These are phyloP conservation scores for Megalurothrips usitatus DNA, from an alignment of 2,888 invertebrate genomes.

Conservation along the genomic window DNA sequence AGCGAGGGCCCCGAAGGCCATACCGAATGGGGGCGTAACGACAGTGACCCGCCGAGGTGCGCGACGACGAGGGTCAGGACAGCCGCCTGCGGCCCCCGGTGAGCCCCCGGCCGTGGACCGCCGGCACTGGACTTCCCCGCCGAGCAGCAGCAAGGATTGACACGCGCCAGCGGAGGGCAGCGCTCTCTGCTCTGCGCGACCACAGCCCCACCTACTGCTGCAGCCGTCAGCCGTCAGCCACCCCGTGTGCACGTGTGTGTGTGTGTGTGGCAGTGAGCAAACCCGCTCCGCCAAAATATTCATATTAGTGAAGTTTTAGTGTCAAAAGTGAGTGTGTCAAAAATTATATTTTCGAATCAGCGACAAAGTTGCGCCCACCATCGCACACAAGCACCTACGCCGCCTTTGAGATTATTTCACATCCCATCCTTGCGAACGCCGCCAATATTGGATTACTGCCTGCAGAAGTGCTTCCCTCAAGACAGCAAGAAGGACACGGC, in stretches of 20 bases:
- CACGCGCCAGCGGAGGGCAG: too few relatives aligned
- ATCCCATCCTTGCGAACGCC: too few relatives aligned
- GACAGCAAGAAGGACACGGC: too few relatives aligned
- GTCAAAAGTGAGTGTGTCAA: too few relatives aligned
- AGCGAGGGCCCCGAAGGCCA: neutral
- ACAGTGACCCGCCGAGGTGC: neutral
- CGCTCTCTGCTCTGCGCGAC: too few relatives aligned
- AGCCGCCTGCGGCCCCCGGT: too few relatives aligned
- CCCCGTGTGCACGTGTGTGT: neutral
- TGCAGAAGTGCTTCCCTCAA: neutral
- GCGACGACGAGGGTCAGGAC: neutral
- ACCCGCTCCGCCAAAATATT: neutral
- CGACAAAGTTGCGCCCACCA: too few relatives aligned
- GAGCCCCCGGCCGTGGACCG: neutral
- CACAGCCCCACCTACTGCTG: neutral
- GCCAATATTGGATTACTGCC: neutral
- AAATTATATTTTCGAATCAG: too few relatives aligned
- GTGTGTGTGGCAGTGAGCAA: neutral
- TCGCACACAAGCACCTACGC: too few relatives aligned
- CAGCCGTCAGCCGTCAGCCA: neutral
- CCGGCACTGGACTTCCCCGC: neutral
- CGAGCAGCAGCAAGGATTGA: neutral
- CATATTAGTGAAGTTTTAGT: too few relatives aligned
- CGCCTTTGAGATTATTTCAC: too few relatives aligned
- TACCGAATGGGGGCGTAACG: neutral